Conservation (phyloP, 2,888 invertebrate species). For the Pediacus dermestoides region DNA sequence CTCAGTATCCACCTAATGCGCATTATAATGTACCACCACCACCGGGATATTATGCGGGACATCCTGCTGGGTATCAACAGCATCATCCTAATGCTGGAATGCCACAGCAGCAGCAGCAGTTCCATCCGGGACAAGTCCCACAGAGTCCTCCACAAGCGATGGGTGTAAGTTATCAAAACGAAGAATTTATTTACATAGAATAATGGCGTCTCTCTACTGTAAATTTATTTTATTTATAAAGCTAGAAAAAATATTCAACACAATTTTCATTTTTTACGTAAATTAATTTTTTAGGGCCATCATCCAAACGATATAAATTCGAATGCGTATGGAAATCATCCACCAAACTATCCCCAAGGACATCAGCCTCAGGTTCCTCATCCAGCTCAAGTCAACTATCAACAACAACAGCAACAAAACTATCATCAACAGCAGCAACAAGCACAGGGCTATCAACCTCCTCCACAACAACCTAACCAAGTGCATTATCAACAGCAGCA, state of each 20-base stretch:
- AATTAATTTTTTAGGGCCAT: conserved; percentile 3
- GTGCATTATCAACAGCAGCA: conserved; percentile 26
- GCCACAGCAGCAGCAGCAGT: conserved; percentile 21
- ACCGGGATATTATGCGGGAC: conserved; percentile 7
- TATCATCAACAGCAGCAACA: conserved; percentile 27
- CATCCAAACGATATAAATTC: conserved; percentile 4
- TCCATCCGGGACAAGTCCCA: conserved; percentile 23
- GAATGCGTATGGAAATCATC: conserved; percentile 4
- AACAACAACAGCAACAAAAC: conserved; percentile 31
- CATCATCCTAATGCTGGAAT: conserved; percentile 14
- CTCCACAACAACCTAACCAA: conserved; percentile 31
- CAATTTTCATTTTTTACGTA: no score
- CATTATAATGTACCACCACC: conserved; percentile 6
- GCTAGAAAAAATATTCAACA: no score
- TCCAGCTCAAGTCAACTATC: conserved; percentile 14
- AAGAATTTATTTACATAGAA: no score
- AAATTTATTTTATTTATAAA: no score
- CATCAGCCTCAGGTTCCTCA: no score
- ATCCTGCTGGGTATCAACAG: conserved; percentile 15
- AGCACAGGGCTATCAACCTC: conserved; percentile 12
- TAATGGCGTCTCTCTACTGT: no score
- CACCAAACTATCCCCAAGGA: not conserved
- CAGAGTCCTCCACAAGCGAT: conserved; percentile 5
- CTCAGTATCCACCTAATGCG: conserved; percentile 10
- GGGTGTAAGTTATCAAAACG: not conserved